phyloP scores from a whole-genome alignment of 2,888 invertebrate species.

The Anthoptus insignis region DNA sequence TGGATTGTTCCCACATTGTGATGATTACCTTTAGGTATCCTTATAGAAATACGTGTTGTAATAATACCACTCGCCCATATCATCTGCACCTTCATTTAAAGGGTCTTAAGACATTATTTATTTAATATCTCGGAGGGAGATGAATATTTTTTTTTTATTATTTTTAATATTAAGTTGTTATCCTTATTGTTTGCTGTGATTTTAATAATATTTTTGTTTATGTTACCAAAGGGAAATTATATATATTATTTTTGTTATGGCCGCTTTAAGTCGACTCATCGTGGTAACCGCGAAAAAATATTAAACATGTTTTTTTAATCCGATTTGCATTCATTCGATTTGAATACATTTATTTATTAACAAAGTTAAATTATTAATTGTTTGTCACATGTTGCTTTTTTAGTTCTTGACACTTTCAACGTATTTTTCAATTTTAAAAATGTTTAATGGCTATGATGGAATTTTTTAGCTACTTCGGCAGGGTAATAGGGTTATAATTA shows the following conservation, averaged over 20 bases:
- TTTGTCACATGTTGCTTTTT: neutral
- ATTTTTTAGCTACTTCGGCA: slow-evolving; percentile 44
- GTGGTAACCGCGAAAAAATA: slow-evolving; percentile 28
- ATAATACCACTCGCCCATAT: slow-evolving; percentile 8
- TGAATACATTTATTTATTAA: too few relatives aligned
- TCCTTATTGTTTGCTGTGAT: slow-evolving; percentile 53
- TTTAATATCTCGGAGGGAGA: slow-evolving; percentile 35
- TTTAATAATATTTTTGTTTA: slow-evolving; percentile 47
- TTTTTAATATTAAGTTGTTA: slow-evolving; percentile 34
- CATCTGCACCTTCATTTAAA: slow-evolving; percentile 53
- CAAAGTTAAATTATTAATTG: neutral
- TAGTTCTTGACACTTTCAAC: neutral
- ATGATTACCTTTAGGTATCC: neutral
- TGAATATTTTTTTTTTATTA: slow-evolving; percentile 41
- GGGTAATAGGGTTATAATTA: slow-evolving; percentile 44
- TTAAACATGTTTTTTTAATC: slow-evolving; percentile 21
- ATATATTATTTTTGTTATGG: slow-evolving; percentile 40
- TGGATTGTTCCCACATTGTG: neutral
- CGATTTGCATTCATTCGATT: too few relatives aligned
- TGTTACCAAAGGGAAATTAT: slow-evolving; percentile 51
- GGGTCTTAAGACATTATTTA: slow-evolving; percentile 42
- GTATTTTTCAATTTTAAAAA: slow-evolving; percentile 14
- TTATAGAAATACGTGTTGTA: neutral
- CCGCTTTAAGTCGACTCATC: slow-evolving; percentile 31
- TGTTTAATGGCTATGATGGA: slow-evolving; percentile 31